Evolutionary conservation across 2,888 invertebrate genomes (phyloP).

Genomic region (Yponomeuta plumbellus): DNA sequence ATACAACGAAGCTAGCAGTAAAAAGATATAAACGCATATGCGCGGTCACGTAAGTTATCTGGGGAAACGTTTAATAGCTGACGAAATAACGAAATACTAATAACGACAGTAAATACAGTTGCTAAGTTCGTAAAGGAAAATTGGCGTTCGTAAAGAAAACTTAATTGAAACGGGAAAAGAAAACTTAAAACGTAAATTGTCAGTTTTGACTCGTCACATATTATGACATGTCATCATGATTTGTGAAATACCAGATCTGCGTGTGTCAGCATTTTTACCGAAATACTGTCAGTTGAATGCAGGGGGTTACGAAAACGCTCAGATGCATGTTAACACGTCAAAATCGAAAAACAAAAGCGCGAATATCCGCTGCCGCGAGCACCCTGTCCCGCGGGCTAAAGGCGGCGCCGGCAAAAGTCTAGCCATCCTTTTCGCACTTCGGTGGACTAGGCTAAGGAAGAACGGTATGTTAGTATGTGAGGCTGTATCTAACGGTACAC

Average conservation of each 20-base stretch:
- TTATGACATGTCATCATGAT: background rate
- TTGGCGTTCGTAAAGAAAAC: too few species aligned
- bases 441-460: constrained; percentile 35
- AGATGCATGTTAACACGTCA: constrained; percentile 35
- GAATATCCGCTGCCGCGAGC: constrained; percentile 26
- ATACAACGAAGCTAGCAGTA: background rate
- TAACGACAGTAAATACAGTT: background rate
- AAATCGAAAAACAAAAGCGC: constrained; percentile 34
- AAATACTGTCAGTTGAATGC: background rate
- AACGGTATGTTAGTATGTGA: constrained; percentile 37
- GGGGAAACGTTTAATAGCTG: background rate
- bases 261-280: background rate
- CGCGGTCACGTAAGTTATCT: background rate
- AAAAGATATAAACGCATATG: background rate
- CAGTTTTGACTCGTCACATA: background rate
- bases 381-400: constrained; percentile 35
- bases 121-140: background rate
- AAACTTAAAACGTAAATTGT: background rate
- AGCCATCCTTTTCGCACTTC: constrained; percentile 41
- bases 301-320: constrained; percentile 3
- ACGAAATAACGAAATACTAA: background rate
- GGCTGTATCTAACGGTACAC: constrained; percentile 54
- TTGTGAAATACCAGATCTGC: background rate
- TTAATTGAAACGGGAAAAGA: background rate
- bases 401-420: constrained; percentile 26